A percentile compares a stretch with the other conserved stretches of the same genome.
These are phyloP conservation scores for Cossypha caffra DNA, from an alignment of 2,797 vertebrate species.

Conservation along the genomic window DNA sequence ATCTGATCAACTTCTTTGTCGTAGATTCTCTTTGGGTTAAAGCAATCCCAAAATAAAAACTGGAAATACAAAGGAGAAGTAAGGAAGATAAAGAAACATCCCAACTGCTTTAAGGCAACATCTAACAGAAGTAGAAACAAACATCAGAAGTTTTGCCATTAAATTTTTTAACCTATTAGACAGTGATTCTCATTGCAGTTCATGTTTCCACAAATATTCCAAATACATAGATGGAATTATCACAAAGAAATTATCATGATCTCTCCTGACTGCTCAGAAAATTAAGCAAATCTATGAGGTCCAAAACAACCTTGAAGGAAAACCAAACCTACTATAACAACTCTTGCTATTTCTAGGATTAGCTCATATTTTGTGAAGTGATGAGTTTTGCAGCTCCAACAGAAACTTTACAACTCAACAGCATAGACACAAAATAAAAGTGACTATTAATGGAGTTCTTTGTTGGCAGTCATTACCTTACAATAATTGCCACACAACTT, in stretches of 20 bases:
- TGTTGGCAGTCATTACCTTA: not conserved
- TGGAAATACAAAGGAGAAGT: not conserved
- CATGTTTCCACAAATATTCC: not conserved
- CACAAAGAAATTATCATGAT: not conserved
- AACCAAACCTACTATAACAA: not conserved
- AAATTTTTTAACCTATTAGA: not conserved
- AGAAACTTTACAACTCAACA: not conserved
- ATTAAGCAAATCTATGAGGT: not conserved
- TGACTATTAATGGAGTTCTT: not conserved
- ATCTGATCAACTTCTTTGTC: not conserved
- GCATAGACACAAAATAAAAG: not conserved
- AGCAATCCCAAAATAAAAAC: not conserved
- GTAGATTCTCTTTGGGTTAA: rapidly evolving
- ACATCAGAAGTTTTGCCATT: not conserved
- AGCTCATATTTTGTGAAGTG: not conserved
- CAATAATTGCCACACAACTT: not conserved
- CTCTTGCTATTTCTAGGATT: not conserved
- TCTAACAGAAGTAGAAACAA: not conserved
- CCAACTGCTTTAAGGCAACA: not conserved
- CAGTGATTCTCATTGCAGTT: not conserved
- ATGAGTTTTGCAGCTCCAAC: not conserved
- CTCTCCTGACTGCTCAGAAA: not conserved
- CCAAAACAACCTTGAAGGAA: not conserved
- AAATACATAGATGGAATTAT: not conserved
- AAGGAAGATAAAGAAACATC: not conserved